Evolutionary conservation across 2,113 vertebrate genomes (phyloP).

Genomic region (Clarias magur): DNA sequence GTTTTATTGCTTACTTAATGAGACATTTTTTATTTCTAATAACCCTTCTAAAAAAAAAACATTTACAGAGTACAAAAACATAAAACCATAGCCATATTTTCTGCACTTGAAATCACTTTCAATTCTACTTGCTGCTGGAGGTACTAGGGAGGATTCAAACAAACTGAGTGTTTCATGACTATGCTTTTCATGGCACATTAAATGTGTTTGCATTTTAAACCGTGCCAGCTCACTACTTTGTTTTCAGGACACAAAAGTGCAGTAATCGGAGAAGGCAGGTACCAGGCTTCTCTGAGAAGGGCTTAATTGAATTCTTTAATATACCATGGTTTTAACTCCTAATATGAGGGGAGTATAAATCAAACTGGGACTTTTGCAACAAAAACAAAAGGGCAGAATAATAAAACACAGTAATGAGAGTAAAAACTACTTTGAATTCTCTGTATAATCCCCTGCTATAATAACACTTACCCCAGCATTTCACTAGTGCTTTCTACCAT

Average conservation of each 20-base stretch:
- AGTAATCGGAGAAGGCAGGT: slow-evolving; percentile 1
- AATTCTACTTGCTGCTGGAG: neutral
- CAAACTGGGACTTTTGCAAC: too few relatives aligned
- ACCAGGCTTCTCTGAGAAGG: neutral
- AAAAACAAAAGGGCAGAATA: too few relatives aligned
- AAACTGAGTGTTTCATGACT: neutral
- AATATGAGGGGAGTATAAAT: neutral
- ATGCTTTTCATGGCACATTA: neutral
- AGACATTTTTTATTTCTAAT: slow-evolving; percentile 25
- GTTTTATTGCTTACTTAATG: slow-evolving; percentile 7
- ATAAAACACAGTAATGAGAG: too few relatives aligned
- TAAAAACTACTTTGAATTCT: too few relatives aligned
- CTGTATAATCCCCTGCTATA: too few relatives aligned
- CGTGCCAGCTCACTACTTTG: neutral
- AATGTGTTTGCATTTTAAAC: neutral
- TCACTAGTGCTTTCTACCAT: too few relatives aligned
- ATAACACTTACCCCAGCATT: too few relatives aligned
- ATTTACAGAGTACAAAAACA: neutral
- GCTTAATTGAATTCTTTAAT: neutral
- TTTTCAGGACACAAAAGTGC: neutral
- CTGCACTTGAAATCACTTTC: neutral
- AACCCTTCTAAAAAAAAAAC: neutral
- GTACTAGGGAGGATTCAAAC: neutral
- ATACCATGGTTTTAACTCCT: neutral
- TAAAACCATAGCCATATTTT: neutral